phyloP scores from a whole-genome alignment of 2,113 vertebrate genomes.

The Paralichthys olivaceus region DNA sequence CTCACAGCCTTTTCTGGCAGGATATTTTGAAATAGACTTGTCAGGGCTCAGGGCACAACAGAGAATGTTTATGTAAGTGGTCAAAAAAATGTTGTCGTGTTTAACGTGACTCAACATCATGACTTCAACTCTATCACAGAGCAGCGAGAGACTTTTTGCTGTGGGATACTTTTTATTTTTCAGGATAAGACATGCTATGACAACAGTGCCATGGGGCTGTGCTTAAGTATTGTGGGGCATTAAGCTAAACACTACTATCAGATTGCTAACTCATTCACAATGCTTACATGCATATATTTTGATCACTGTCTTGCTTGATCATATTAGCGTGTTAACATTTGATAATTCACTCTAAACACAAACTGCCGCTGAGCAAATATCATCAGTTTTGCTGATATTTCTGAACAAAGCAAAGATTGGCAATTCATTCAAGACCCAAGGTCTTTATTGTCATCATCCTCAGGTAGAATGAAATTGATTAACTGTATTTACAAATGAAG shows the following conservation, averaged over 20 bases:
- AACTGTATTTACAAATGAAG: no score
- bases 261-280: neutral
- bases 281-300: neutral
- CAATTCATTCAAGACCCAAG: no score
- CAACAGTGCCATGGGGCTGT: neutral
- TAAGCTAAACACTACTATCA: neutral
- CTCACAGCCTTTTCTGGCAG: slow-evolving; percentile 17
- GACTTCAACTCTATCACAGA: slow-evolving; percentile 21
- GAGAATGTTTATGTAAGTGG: slow-evolving; percentile 60
- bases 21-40: slow-evolving; percentile 46
- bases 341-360: neutral
- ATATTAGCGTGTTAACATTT: neutral
- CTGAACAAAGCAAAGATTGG: neutral
- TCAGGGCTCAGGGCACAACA: slow-evolving; percentile 47
- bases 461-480: no score
- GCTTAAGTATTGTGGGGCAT: neutral
- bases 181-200: neutral
- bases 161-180: slow-evolving; percentile 1
- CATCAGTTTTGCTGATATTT: neutral
- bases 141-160: slow-evolving; percentile 1
- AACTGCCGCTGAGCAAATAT: neutral
- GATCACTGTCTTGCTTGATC: neutral
- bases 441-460: no score
- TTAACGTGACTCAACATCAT: slow-evolving; percentile 38
- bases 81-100: slow-evolving; percentile 54